Evolutionary conservation across 2,113 vertebrate genomes (phyloP), one percentile per base, ranked within the genome.

Genomic region (Conger conger): DNA sequence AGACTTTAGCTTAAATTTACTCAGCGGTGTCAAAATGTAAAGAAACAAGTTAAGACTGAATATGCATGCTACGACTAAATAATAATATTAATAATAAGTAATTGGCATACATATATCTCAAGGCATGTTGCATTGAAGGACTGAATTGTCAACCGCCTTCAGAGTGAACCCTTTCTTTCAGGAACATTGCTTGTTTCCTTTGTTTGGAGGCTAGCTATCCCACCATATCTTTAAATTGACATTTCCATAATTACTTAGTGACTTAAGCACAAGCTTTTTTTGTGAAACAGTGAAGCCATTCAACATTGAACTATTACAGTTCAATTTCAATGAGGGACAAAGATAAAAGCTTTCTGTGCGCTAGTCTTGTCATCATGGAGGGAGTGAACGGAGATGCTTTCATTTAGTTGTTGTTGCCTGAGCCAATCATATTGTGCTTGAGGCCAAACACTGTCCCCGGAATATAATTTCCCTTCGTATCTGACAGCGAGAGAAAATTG

Each of bases 361-460:
- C 27, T 13, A 33, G n/a, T 33, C n/a, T 73, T 33, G 8, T 11
- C 5, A 33, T 73, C 27, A 33, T 15, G 68, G 2, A 33, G 68
- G 57, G 27, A 73, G n/a, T 33, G n/a, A 73, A 13, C 27, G 1
- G 27, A 7, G 9, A 73, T 6, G 57, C n/a, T 33, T n/a, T 73
- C n/a, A 73, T 73, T 73, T 33, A 13, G n/a, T n/a, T 33, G 68
- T n/a, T 30, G 68, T 73, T 73, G 27, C 27, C 27, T 73, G 68
- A 73, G 27, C 68, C 68, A 73, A 73, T 73, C 68, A 33, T 33
- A 73, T 73, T 73, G 57, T 73, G 68, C 68, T 33, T 73, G 68
- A 73, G 68, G 68, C 57, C 57, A 63, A 57, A 57, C 60, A 30
- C 17, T n/a, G 60, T 8, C 60, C 20, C 18, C 3, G 18, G 40